phyloP scores from a whole-genome alignment of 2,888 invertebrate genomes.

The Aradus depressus region DNA sequence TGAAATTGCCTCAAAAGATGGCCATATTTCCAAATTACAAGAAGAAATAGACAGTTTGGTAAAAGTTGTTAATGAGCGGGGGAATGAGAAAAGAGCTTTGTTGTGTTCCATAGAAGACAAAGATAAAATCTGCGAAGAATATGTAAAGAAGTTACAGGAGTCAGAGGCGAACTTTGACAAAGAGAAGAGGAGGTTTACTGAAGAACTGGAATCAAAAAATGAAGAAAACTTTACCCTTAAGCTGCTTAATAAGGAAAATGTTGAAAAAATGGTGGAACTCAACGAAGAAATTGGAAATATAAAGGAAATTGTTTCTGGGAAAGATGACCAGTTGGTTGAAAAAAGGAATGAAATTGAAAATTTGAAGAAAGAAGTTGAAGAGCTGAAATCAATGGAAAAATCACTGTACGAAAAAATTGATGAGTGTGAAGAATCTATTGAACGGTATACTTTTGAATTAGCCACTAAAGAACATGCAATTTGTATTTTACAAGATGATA shows the following conservation, averaged over 20 bases:
- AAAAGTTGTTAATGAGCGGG: neutral
- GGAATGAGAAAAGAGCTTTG: neutral
- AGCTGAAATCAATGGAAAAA: too few relatives aligned
- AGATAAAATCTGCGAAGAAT: neutral
- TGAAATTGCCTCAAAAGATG: neutral
- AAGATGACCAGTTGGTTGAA: neutral
- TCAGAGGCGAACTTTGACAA: neutral
- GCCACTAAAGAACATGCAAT: too few relatives aligned
- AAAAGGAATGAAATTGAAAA: conserved; percentile 1
- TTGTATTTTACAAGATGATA: too few relatives aligned
- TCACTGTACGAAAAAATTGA: too few relatives aligned
- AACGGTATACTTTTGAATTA: too few relatives aligned
- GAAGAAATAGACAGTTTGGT: neutral
- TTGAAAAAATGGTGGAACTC: neutral
- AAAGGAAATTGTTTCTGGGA: neutral
- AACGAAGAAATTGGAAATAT: neutral
- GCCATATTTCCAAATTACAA: conserved; percentile 2
- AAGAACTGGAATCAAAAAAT: conserved; percentile 1
- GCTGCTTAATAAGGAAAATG: neutral
- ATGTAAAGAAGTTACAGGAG: conserved; percentile 1
- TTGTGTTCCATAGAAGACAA: neutral
- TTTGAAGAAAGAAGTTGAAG: too few relatives aligned
- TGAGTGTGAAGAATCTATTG: too few relatives aligned
- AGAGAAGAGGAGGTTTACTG: conserved; percentile 1
- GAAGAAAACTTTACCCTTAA: neutral